A percentile compares a stretch with the other conserved stretches of the same genome.
These are phyloP conservation scores for Dilophus febrilis DNA, from an alignment of 2,888 invertebrate species.

Conservation along the genomic window DNA sequence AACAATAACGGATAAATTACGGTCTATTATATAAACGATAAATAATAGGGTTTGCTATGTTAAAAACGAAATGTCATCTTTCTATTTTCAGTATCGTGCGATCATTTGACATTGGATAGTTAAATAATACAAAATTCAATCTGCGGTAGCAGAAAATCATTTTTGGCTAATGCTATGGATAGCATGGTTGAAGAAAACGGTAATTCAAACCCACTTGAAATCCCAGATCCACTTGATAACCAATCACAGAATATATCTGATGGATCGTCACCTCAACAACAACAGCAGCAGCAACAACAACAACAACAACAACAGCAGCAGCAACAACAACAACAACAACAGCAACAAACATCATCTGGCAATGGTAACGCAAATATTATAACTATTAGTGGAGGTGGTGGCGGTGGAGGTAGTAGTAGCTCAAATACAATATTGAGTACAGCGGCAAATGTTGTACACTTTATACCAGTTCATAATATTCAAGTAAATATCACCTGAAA, in stretches of 20 bases:
- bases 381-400: background rate
- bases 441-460: conserved; percentile 70
- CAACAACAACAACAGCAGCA: conserved; percentile 18
- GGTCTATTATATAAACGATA: too few relatives aligned
- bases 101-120: too few relatives aligned
- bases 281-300: too few relatives aligned
- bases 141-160: too few relatives aligned
- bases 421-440: conserved; percentile 34
- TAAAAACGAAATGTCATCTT: too few relatives aligned
- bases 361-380: too few relatives aligned
- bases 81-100: too few relatives aligned
- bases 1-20: too few relatives aligned
- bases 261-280: conserved; percentile 32
- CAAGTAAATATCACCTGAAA: conserved; percentile 36
- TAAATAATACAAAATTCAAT: too few relatives aligned
- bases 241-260: conserved; percentile 32
- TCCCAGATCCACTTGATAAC: conserved; percentile 38
- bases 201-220: conserved; percentile 33
- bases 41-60: too few relatives aligned
- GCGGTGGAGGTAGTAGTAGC: conserved; percentile 30
- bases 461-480: conserved; percentile 51
- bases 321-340: too few relatives aligned
- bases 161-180: conserved; percentile 61
- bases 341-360: background rate
- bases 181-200: conserved; percentile 88